phyloP scores from a whole-genome alignment of 2,888 invertebrate genomes.

The Onchidella celtica region DNA sequence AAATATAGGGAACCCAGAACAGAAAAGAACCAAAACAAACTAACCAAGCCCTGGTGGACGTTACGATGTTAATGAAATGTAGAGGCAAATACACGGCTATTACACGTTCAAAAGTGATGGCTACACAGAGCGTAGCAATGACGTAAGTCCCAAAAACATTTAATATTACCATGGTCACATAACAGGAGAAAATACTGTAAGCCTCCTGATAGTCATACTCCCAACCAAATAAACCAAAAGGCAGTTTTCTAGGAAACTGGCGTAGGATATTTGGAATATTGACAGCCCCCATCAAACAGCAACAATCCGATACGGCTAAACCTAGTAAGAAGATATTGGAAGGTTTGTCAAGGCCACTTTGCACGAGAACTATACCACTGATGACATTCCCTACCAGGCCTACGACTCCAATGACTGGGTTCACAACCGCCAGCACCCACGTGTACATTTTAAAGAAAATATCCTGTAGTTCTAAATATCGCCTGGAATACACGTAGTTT shows the following conservation, averaged over 20 bases:
- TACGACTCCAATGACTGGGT: too few relatives aligned
- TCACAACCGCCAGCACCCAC: too few relatives aligned
- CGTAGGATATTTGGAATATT: not conserved
- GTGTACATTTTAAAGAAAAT: too few relatives aligned
- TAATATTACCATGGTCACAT: too few relatives aligned
- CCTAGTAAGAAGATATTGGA: constrained; percentile 7
- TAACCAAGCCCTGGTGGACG: constrained; percentile 12
- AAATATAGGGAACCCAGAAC: constrained; percentile 16
- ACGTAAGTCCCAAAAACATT: not conserved
- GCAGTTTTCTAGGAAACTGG: not conserved
- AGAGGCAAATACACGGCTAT: constrained; percentile 19
- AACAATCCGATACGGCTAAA: not conserved
- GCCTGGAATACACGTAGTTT: too few relatives aligned
- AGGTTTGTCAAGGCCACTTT: not conserved
- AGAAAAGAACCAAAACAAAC: not conserved
- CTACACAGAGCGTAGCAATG: not conserved
- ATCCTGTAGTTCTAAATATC: too few relatives aligned
- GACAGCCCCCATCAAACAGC: not conserved
- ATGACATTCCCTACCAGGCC: too few relatives aligned
- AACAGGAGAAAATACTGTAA: too few relatives aligned
- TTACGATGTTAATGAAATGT: not conserved
- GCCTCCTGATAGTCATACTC: not conserved
- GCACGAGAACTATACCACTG: not conserved
- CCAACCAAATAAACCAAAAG: not conserved
- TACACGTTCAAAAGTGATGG: not conserved